These are phyloP conservation scores for Eonycteris spelaea DNA, from an alignment of 2,113 vertebrate species.

Conservation along the genomic window DNA sequence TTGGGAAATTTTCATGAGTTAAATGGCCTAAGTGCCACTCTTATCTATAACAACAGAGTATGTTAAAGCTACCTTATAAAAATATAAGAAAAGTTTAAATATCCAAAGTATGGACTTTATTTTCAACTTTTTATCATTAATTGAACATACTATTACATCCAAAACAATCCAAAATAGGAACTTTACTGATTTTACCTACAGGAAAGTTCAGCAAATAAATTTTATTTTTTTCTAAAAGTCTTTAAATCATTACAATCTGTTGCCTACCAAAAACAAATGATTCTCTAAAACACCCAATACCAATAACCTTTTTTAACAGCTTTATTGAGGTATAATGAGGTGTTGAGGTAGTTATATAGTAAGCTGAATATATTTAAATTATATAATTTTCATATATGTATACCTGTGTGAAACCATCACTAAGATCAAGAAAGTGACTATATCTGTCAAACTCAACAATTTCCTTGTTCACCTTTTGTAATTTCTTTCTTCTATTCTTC, in stretches of 20 bases:
- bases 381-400: background rate
- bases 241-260: background rate
- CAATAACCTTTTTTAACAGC: background rate
- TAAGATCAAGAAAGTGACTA: background rate
- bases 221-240: background rate
- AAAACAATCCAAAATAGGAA: background rate
- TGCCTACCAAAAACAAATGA: background rate
- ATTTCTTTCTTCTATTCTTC: background rate
- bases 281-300: background rate
- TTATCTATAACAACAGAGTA: background rate
- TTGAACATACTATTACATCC: background rate
- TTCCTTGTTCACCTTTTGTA: background rate
- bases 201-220: background rate
- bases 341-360: background rate
- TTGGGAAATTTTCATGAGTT: background rate
- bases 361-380: background rate
- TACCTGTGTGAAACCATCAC: background rate
- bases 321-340: background rate
- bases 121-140: background rate
- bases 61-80: constrained; percentile 38
- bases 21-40: background rate
- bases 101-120: background rate
- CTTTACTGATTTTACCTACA: background rate
- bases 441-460: background rate
- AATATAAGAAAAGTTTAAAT: background rate